Evolutionary conservation across 2,888 invertebrate genomes (phyloP).

Genomic region (Dexiosoma caninum): DNA sequence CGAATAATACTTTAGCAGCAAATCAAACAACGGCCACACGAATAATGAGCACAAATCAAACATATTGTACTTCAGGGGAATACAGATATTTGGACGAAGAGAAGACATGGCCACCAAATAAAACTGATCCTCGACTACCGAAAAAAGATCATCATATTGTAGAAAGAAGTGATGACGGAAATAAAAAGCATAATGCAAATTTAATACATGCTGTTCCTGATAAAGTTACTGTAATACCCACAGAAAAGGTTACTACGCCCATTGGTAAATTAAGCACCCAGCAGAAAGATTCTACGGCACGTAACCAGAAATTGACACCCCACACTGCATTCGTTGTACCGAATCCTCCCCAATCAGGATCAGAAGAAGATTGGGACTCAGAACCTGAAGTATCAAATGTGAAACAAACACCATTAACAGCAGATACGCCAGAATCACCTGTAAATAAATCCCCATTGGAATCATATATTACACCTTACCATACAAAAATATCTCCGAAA

Average conservation of each 20-base stretch:
- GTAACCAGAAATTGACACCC: not conserved
- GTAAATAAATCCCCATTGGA: not conserved
- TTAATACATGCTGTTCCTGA: not conserved
- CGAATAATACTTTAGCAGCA: not conserved
- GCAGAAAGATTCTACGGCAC: not conserved
- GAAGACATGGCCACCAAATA: not conserved
- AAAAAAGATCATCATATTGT: not conserved
- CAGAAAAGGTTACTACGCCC: not conserved
- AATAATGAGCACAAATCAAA: slow-evolving; percentile 1
- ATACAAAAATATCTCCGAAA: slow-evolving; percentile 3
- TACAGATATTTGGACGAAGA: slow-evolving; percentile 57
- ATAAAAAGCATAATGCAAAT: not conserved
- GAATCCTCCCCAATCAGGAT: slow-evolving; percentile 40
- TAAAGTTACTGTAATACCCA: not conserved
- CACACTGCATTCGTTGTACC: not conserved
- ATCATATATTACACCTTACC: not conserved
- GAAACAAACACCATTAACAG: not conserved
- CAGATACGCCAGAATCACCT: not conserved
- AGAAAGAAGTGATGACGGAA: not conserved
- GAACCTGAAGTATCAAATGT: slow-evolving; percentile 45
- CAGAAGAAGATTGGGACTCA: slow-evolving; percentile 67
- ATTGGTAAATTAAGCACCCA: not conserved
- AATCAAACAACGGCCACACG: not conserved
- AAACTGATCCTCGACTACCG: not conserved
- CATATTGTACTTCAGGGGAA: slow-evolving; percentile 48